Base-by-base conservation (phyloP, 2,113 vertebrate species). In the Syngnathus scovelli region DNA sequence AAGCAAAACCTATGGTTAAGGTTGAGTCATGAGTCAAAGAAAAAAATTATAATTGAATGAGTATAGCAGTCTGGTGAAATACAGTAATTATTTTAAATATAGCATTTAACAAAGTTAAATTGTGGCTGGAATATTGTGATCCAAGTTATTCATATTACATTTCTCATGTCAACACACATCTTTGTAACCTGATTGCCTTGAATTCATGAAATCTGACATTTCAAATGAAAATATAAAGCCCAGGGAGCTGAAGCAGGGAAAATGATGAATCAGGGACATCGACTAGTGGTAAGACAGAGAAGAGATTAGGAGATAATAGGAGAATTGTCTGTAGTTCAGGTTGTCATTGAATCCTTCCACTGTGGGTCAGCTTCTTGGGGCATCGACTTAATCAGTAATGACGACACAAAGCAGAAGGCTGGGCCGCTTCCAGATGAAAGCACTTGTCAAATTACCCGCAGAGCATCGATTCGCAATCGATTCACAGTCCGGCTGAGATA, bases 381-480 rank as follows among this genome's bases (percentile, higher is more conserved):
- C 67, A 37, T 68, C 37, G 71, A 68, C 74, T 70, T 78, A 77
- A 81, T 82, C 74, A 70, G 74, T 72, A 82, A 79, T 82, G 74
- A 80, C 77, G 82, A 79, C 77, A 77, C 69, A 77, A 71, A 75
- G 74, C 58, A 62, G 60, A 68, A 44, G 71, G 75, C 74, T 64
- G 75, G 72, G 71, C 52, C 77, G 71, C 65, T 54, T 36, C 58
- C 75, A 77, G 75, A 69, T 75, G 73, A 82, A 76, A 83, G 76
- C 68, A 65, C 77, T 81, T 86, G 81, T 78, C 84, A 81, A 80
- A 80, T 83, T 79, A 82, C 78, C 76, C 66, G 43, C 49, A 70
- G 72, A 37, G 37, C 63, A 84, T 78, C 52, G 82, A 86, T 78
- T 64, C 21, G 11, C 19, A 37, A 86, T 86, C 1, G 70, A 84